Conservation (phyloP, 2,113 vertebrate genomes). For the Centropristis striata region DNA sequence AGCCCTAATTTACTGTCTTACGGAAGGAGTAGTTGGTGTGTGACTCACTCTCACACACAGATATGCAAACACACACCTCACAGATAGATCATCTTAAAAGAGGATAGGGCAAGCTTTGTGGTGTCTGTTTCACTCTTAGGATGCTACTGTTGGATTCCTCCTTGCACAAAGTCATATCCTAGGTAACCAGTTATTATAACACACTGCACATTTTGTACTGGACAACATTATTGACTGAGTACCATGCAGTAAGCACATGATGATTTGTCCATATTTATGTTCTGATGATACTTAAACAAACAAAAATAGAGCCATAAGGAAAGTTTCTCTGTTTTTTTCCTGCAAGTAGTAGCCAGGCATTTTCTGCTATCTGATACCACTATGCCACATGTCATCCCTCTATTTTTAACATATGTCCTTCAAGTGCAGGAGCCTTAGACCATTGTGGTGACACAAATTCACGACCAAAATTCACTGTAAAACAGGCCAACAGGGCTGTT, state of each 20-base stretch:
- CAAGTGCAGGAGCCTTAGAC: constrained; percentile 20
- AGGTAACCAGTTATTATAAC: constrained; percentile 36
- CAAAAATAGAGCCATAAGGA: neutral
- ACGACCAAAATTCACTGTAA: constrained; percentile 48
- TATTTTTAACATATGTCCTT: constrained; percentile 64
- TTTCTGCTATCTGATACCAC: constrained; percentile 15
- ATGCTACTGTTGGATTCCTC: constrained; percentile 52
- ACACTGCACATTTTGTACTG: neutral
- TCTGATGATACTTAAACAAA: neutral
- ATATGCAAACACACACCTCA: constrained; percentile 27
- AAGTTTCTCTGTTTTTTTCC: constrained; percentile 6
- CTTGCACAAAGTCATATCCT: constrained; percentile 68
- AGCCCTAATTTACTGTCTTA: constrained; percentile 77
- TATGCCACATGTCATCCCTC: constrained; percentile 22
- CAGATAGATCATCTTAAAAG: constrained; percentile 51
- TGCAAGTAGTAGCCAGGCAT: neutral
- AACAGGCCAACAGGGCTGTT: constrained; percentile 53
- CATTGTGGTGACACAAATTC: constrained; percentile 58
- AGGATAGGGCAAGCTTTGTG: constrained; percentile 44
- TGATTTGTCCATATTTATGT: neutral
- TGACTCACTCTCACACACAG: constrained; percentile 39
- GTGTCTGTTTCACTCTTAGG: constrained; percentile 38
- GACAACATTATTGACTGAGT: constrained; percentile 15
- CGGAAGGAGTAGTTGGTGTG: constrained; percentile 42
- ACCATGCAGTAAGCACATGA: neutral